A percentile compares a stretch with the other conserved stretches of the same genome.
phyloP scores from a whole-genome alignment of 2,113 vertebrate genomes.

The Pandion haliaetus region DNA sequence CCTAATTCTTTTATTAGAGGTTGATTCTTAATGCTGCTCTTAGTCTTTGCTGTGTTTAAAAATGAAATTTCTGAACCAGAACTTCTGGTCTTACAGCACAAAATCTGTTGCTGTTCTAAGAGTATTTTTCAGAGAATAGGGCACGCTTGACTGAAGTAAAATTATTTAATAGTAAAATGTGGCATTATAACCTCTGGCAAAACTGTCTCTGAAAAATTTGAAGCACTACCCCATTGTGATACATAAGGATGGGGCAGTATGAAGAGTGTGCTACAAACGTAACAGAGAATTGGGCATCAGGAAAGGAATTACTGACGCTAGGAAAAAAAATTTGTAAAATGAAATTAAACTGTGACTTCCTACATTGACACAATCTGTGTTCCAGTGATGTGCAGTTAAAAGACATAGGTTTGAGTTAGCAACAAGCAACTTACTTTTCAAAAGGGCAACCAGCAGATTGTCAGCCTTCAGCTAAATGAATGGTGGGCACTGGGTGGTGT shows the following conservation, averaged over 20 bases:
- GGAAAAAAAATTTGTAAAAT: neutral
- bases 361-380: accelerated
- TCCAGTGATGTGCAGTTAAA: neutral
- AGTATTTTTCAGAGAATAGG: neutral
- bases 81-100: neutral
- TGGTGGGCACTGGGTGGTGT: neutral
- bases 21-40: neutral
- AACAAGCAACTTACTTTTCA: neutral
- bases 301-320: neutral
- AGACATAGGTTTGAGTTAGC: neutral
- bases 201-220: neutral
- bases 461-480: neutral
- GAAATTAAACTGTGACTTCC: neutral
- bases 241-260: neutral
- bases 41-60: neutral
- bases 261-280: neutral
- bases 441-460: neutral
- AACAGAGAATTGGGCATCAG: neutral
- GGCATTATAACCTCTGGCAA: neutral
- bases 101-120: neutral
- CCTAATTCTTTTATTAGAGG: neutral
- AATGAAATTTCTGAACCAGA: neutral
- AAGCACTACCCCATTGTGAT: neutral
- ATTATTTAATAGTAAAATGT: neutral
- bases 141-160: neutral